Evolutionary conservation across 1,140 invertebrate species (phyloP).

Genomic region (Philotrypesis tridentata): DNA sequence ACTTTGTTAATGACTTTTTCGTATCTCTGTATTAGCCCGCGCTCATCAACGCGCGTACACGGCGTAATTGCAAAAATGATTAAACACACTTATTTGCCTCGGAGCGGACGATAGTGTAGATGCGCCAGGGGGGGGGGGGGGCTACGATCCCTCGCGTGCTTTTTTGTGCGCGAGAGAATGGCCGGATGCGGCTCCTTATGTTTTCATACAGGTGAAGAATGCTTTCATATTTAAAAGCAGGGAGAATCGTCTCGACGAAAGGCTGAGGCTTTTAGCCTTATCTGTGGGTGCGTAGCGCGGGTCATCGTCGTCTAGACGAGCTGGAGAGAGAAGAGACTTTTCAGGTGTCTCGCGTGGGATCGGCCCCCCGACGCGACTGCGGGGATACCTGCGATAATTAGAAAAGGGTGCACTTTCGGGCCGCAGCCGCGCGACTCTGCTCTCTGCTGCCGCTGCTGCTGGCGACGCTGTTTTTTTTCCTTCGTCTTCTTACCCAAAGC

Average conservation of each 20-base stretch:
- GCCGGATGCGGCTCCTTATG: no score
- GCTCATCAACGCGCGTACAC: background rate
- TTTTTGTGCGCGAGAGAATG: background rate
- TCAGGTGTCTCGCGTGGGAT: background rate
- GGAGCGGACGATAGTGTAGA: background rate
- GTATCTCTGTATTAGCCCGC: slow-evolving; percentile 32
- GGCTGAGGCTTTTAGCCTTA: slow-evolving; percentile 25
- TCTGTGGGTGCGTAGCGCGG: slow-evolving; percentile 18
- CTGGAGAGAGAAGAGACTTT: background rate
- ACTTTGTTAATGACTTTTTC: slow-evolving; percentile 48
- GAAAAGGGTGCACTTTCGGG: slow-evolving; percentile 19
- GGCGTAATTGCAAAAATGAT: slow-evolving; percentile 11
- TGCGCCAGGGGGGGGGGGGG: no score
- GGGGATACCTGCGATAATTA: slow-evolving; percentile 37
- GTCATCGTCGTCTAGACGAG: slow-evolving; percentile 30
- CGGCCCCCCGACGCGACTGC: background rate
- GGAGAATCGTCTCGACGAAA: no score
- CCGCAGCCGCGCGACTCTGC: background rate
- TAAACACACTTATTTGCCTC: slow-evolving; percentile 9
- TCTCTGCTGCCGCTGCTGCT: background rate
- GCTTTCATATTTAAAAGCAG: slow-evolving; percentile 27
- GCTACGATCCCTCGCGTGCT: no score
- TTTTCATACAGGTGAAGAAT: slow-evolving; percentile 18
- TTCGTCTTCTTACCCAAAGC: background rate
- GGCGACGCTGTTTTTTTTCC: background rate